Conservation (phyloP, 2,113 vertebrate genomes). For the Phrynocephalus versicolor region DNA sequence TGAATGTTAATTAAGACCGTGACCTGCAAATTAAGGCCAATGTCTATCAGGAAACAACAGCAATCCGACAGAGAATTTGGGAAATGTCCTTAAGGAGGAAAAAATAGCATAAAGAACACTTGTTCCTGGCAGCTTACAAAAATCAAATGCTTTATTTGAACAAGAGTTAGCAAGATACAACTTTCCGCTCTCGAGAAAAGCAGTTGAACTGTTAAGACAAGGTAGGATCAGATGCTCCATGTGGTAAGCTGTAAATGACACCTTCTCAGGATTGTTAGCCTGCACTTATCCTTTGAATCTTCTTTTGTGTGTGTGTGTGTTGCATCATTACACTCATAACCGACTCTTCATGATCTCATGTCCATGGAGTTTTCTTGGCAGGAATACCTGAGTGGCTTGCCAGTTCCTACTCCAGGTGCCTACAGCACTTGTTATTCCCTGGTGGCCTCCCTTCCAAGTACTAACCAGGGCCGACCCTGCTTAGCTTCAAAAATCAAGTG, state of each 20-base stretch:
- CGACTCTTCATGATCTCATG: no score
- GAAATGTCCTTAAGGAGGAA: constrained; percentile 36
- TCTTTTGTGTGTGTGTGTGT: no score
- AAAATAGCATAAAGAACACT: neutral
- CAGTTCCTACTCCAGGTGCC: no score
- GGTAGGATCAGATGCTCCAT: neutral
- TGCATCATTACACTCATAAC: no score
- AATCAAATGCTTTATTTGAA: neutral
- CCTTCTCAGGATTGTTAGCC: neutral
- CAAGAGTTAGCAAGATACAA: neutral
- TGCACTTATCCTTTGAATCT: neutral
- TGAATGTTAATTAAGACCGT: constrained; percentile 25
- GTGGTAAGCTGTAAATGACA: neutral
- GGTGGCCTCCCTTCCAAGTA: no score
- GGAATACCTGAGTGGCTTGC: no score
- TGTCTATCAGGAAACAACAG: constrained; percentile 35
- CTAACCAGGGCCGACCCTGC: no score
- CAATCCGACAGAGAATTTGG: constrained; percentile 35
- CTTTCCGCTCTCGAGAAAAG: neutral
- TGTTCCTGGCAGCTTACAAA: constrained; percentile 25
- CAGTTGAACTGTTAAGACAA: neutral
- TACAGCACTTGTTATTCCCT: no score
- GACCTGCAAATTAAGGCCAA: neutral
- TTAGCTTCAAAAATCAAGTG: no score
- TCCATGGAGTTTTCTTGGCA: no score